phyloP scores from a whole-genome alignment of 2,888 invertebrate species.

The Phortica okadai region DNA sequence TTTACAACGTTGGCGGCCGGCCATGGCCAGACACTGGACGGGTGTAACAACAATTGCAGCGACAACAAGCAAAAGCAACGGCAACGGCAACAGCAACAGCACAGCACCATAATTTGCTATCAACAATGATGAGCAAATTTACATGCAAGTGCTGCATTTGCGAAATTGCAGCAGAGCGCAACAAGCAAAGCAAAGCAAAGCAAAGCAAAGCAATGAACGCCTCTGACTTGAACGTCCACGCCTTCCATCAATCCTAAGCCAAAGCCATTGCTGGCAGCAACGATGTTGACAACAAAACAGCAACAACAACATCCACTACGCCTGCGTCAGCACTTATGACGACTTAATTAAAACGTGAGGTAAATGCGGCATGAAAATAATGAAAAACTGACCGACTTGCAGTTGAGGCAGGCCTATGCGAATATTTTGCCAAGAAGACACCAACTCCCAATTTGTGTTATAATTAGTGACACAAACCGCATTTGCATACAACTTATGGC shows the following conservation, averaged over 20 bases:
- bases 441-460: slow-evolving; percentile 61
- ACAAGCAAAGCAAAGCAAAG: slow-evolving; percentile 27
- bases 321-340: slow-evolving; percentile 44
- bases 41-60: slow-evolving; percentile 1
- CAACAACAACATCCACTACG: not conserved
- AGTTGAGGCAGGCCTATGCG: slow-evolving; percentile 4
- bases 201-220: slow-evolving; percentile 19
- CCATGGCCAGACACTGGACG: slow-evolving; percentile 14
- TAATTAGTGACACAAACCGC: slow-evolving; percentile 70
- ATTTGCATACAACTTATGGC: slow-evolving; percentile 51
- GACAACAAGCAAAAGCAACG: slow-evolving; percentile 31
- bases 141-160: slow-evolving; percentile 68
- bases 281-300: slow-evolving; percentile 36
- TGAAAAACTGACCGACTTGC: slow-evolving; percentile 66
- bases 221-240: slow-evolving; percentile 14
- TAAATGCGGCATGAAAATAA: slow-evolving; percentile 70
- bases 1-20: slow-evolving; percentile 24
- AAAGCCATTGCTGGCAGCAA: slow-evolving; percentile 33
- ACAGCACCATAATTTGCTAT: slow-evolving; percentile 68
- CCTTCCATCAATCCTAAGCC: not conserved
- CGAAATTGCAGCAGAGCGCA: slow-evolving; percentile 23
- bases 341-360: slow-evolving; percentile 73
- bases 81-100: slow-evolving; percentile 28
- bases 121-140: slow-evolving; percentile 74
- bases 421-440: slow-evolving; percentile 36